Base-by-base conservation (phyloP, 2,888 invertebrate species). In the Scaptomyza reducta region DNA sequence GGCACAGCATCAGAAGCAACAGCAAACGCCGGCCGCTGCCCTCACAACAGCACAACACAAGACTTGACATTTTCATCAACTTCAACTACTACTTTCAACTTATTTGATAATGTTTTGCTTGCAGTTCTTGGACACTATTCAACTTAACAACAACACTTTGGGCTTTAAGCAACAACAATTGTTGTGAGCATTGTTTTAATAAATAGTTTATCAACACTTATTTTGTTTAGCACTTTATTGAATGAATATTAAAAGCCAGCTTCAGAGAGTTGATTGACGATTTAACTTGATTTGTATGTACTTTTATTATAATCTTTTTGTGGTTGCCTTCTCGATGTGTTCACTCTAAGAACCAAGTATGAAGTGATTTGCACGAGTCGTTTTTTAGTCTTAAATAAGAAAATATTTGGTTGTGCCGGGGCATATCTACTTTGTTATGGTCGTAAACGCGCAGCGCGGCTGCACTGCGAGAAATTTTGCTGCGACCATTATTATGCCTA, bases 341-440 rank as follows among this genome's bases (percentile, higher is more conserved):
- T 90, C 87, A 87, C 90, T 89, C 90, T 90, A 89, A 91, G 91
- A 91, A 91, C 90, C 91, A 90, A 91, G 90, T 91, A 89, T 89
- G 90, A 91, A 91, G 91, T 91, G 91, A 91, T 91, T 91, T 91
- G 91, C 90, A 86, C 91, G 88, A 89, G 90, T 88, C 91, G 88
- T 90, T 91, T 91, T 91, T 90, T 90, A 89, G 91, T 89, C 91
- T 91, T 91, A 91, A 91, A 91, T 91, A 91, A 91, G 89, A 90
- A 89, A 86, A 86, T 86, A 86, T 82, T 89, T 81, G 88, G 89
- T 75, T 86, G 83, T 79, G 87, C 73, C 70, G 76, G 76, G 79
- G 84, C 89, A 88, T 84, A 86, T 83, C 88, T 85, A 89, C 87
- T 85, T 87, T 89, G 89, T 79, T 84, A 84, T 88, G 83, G 80